Evolutionary conservation across 2,888 invertebrate species (phyloP), one percentile per base, ranked within the genome.

Genomic region (Pterostichus niger): DNA sequence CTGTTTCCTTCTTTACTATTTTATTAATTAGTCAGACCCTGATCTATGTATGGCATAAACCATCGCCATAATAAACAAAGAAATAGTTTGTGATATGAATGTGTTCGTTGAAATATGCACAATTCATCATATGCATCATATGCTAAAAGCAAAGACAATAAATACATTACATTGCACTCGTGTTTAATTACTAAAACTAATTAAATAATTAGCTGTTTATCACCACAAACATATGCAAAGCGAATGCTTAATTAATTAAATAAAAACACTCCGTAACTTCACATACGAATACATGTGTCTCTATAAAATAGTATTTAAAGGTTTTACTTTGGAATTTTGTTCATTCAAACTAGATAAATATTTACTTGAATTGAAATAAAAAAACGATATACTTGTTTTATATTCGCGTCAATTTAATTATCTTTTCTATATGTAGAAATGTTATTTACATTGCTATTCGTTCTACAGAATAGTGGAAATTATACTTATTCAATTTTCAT

Each of bases 131-230:
- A 31, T 59, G n/a, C 31, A 17, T 59, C 31, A 59, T 10, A 49
- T 0, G 49, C 13, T 49, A 49, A 49, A 59, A 59, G 15, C 54
- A 54, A 17, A 59, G 24, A 31, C 59, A 59, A 59, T 15, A 11
- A 59, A 59, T 59, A 59, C 59, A 59, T 31, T 59, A 59, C 59
- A 73, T 46, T 73, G 49, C 71, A 73, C 49, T 73, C 71, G 49
- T 75, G 33, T 13, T 75, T 71, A 75, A 75, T 75, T 75, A 75
- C 52, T 31, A 75, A 33, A 49, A 75, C 33, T 75, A 75, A 75
- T 75, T 75, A 52, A 54, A 75, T 75, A 75, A 52, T 52, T 49
- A 52, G 24, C 54, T n/a, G 10, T 52, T 75, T 75, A 52, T 75
- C 75, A 75, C 9, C 33, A 13, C 49, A 75, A 7, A 9, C 31